Percentiles rank a stretch among this genome's conserved stretches.
Evolutionary conservation across 1,140 invertebrate genomes (phyloP).

Genomic region (Aphis craccivora): DNA sequence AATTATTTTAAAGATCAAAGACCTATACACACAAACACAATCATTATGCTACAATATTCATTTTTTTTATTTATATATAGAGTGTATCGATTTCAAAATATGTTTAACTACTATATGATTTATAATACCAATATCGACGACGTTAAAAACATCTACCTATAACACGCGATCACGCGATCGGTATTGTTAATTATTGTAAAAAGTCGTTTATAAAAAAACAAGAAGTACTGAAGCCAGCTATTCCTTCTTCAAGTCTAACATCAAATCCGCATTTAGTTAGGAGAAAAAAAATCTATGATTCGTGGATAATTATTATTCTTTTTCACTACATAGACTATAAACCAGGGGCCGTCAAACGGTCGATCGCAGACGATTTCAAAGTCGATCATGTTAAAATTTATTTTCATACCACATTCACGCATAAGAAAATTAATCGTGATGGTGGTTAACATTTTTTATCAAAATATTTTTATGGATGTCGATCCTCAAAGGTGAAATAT

Average conservation of each 20-base stretch:
- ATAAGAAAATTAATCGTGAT: too few species aligned
- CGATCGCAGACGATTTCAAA: too few species aligned
- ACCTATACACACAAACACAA: background rate
- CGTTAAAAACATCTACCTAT: background rate
- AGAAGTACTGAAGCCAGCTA: background rate
- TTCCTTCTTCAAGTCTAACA: background rate
- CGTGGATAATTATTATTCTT: background rate
- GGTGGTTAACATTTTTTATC: too few species aligned
- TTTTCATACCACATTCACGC: too few species aligned
- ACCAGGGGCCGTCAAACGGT: too few species aligned
- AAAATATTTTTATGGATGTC: too few species aligned
- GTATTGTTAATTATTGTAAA: conserved; percentile 8
- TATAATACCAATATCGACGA: background rate
- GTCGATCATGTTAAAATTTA: too few species aligned
- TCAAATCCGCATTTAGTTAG: background rate
- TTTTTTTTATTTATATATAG: background rate
- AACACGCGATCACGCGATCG: background rate
- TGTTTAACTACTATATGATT: background rate
- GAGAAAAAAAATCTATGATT: background rate
- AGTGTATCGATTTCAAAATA: conserved; percentile 1
- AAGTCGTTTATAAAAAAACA: background rate
- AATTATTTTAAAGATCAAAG: background rate
- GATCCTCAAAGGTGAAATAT: too few species aligned
- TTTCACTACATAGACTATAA: background rate
- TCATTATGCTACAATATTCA: background rate